These are phyloP conservation scores for Trichomycterus rosablanca DNA, from an alignment of 2,113 vertebrate species.

Conservation along the genomic window DNA sequence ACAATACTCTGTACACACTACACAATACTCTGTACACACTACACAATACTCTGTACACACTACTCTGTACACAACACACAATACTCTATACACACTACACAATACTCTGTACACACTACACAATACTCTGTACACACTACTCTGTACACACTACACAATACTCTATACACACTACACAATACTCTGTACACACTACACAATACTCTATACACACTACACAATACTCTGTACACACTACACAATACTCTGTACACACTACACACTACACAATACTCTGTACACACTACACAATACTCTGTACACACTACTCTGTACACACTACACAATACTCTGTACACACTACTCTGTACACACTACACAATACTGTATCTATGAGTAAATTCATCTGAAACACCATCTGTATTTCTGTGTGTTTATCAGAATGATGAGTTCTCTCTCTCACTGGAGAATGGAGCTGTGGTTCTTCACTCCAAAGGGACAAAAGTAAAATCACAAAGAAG, in stretches of 20 bases:
- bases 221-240: background rate
- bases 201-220: background rate
- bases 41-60: background rate
- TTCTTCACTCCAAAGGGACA: constrained; percentile 76
- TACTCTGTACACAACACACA: too few relatives aligned
- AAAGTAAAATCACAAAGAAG: constrained; percentile 78
- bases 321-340: constrained; percentile 6
- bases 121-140: background rate
- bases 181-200: constrained; percentile 7
- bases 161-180: background rate
- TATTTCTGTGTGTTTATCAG: constrained; percentile 60
- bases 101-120: constrained; percentile 6
- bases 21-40: too few relatives aligned
- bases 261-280: too few relatives aligned
- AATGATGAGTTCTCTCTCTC: constrained; percentile 81
- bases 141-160: too few relatives aligned
- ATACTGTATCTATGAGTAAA: too few relatives aligned
- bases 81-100: background rate
- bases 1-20: background rate
- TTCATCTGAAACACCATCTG: too few relatives aligned
- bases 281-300: background rate
- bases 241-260: constrained; percentile 6
- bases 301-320: too few relatives aligned
- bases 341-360: background rate
- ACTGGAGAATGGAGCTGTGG: constrained; percentile 84